phyloP scores from a whole-genome alignment of 2,888 invertebrate genomes.

The Blastobasis lacticolella region DNA sequence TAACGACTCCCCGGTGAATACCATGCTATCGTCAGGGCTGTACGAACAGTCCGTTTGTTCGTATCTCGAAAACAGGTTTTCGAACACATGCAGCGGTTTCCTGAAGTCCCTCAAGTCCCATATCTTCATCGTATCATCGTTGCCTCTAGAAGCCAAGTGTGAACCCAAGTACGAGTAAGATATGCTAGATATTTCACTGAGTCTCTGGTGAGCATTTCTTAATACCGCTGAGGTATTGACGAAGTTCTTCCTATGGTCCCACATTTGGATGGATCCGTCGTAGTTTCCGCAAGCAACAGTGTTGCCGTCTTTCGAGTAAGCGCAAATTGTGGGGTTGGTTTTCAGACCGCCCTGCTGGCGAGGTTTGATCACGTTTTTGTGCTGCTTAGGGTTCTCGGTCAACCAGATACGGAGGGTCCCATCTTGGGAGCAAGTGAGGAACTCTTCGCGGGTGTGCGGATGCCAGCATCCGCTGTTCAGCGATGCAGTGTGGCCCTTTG shows the following conservation, averaged over 20 bases:
- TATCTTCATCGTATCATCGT: constrained; percentile 94
- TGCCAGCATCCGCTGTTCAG: constrained; percentile 95
- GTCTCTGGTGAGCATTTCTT: constrained; percentile 85
- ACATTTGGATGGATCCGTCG: constrained; percentile 97
- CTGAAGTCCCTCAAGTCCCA: constrained; percentile 94
- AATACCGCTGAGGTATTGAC: constrained; percentile 89
- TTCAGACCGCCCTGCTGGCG: constrained; percentile 89
- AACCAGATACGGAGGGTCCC: constrained; percentile 95
- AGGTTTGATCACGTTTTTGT: constrained; percentile 89
- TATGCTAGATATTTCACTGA: constrained; percentile 87
- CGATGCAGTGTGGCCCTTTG: constrained; percentile 95
- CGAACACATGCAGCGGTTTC: constrained; percentile 80
- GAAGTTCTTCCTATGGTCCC: constrained; percentile 94
- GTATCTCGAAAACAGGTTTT: constrained; percentile 86
- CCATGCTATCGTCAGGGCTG: constrained; percentile 93
- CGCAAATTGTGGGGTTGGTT: constrained; percentile 88
- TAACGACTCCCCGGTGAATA: constrained; percentile 91
- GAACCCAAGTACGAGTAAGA: constrained; percentile 91
- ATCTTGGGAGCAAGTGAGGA: constrained; percentile 95
- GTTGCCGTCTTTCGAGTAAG: constrained; percentile 89
- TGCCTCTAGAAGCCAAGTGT: constrained; percentile 85
- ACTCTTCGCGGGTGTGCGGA: constrained; percentile 90
- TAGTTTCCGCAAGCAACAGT: constrained; percentile 92
- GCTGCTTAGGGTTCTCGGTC: constrained; percentile 84
- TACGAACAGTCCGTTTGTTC: constrained; percentile 88